phyloP scores from a whole-genome alignment of 1,140 invertebrate genomes.

The Homalodisca vitripennis region DNA sequence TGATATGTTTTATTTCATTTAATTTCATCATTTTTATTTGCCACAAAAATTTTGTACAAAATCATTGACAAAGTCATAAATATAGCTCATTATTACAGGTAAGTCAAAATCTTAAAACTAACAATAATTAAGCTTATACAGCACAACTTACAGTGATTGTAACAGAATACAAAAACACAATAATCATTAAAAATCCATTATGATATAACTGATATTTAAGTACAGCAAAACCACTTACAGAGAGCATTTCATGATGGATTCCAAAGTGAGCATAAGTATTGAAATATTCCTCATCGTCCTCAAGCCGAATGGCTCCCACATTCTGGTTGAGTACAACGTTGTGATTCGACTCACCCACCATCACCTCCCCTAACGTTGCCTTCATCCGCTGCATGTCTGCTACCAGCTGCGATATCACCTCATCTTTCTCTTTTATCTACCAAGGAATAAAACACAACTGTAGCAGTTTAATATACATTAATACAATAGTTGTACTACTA shows the following conservation, averaged over 20 bases:
- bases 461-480: slow-evolving; percentile 16
- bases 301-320: slow-evolving; percentile 32
- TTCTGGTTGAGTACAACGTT: slow-evolving; percentile 40
- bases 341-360: slow-evolving; percentile 47
- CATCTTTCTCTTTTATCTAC: slow-evolving; percentile 55
- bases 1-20: too few relatives aligned
- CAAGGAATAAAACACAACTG: neutral
- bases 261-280: slow-evolving; percentile 96
- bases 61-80: too few relatives aligned
- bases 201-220: too few relatives aligned
- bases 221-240: too few relatives aligned
- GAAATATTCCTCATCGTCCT: slow-evolving; percentile 81
- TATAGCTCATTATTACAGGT: too few relatives aligned
- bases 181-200: too few relatives aligned
- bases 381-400: slow-evolving; percentile 66
- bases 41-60: too few relatives aligned
- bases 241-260: slow-evolving; percentile 96
- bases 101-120: too few relatives aligned
- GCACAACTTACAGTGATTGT: too few relatives aligned
- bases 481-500: neutral
- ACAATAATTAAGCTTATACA: too few relatives aligned
- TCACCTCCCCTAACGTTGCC: slow-evolving; percentile 52
- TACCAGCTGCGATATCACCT: slow-evolving; percentile 56
- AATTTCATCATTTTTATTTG: too few relatives aligned
- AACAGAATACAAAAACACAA: too few relatives aligned